A percentile compares a stretch with the other conserved stretches of the same genome.
phyloP scores from a whole-genome alignment of 2,888 invertebrate genomes.

The Ryuthela nishihirai region DNA sequence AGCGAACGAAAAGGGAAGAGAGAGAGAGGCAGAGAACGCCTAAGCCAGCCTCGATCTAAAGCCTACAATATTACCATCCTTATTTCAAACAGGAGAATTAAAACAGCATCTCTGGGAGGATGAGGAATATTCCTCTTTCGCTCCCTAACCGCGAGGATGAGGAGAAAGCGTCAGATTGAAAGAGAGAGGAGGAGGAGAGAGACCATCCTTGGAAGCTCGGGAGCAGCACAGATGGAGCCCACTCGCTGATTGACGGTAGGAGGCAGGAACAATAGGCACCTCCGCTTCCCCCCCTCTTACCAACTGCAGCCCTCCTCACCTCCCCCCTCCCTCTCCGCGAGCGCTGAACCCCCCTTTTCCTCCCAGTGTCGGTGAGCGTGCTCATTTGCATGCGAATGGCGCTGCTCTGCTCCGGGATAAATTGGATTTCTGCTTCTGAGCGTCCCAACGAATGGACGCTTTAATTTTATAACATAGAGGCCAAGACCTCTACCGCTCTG shows the following conservation, averaged over 20 bases:
- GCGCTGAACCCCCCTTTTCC: constrained; percentile 7
- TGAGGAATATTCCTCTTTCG: too few species aligned
- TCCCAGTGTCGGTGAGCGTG: constrained; percentile 1
- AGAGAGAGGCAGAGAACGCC: too few species aligned
- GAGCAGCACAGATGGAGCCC: constrained; percentile 18
- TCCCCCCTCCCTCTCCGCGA: not conserved
- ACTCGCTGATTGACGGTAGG: constrained; percentile 32
- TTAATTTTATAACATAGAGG: constrained; percentile 38
- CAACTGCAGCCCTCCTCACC: constrained; percentile 1
- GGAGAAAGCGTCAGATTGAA: too few species aligned
- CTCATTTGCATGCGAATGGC: constrained; percentile 37
- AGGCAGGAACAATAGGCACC: constrained; percentile 32
- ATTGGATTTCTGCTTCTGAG: constrained; percentile 37
- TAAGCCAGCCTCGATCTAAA: too few species aligned
- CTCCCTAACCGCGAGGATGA: not conserved
- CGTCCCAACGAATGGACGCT: constrained; percentile 32
- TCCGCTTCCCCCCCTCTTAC: constrained; percentile 2
- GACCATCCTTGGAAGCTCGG: not conserved
- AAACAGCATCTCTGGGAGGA: too few species aligned
- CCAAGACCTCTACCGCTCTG: constrained; percentile 13
- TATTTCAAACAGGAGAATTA: too few species aligned
- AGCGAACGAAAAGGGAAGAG: too few species aligned
- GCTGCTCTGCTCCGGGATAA: constrained; percentile 31
- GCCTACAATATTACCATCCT: too few species aligned
- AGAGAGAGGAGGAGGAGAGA: not conserved